Base-by-base conservation (phyloP, 2,113 vertebrate genomes). In the Megalops atlanticus region DNA sequence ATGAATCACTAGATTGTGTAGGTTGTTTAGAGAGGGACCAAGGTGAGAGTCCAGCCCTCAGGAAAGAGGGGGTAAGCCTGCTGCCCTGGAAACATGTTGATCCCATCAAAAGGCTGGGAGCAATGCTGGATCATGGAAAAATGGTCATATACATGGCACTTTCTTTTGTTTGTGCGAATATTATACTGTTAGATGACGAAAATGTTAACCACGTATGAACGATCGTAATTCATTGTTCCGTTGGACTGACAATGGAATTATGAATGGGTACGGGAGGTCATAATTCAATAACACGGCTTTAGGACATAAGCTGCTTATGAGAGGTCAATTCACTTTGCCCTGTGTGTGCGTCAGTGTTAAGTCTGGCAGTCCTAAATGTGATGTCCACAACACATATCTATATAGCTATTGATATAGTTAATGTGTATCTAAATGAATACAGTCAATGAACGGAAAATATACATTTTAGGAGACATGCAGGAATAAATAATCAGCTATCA, bases 271-370 rank as follows among this genome's bases (percentile, higher is more conserved):
- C 4, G 24, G 21, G 24, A 27, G 43, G 43, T 72, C 35, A 80
- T 73, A 80, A 33, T 36, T 68, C 10, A 72, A 35, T 39, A 72
- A 18, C 15, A 24, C 16, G 4, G 27, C 40, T 40, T 35, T 43
- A 39, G 45, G n/a, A 68, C 33, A 11, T 47, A 39, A 80, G 69
- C 33, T 14, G 68, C 47, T 80, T 49, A 80, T 16, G 43, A 39
- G 39, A 41, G 3, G 43, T 72, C 45, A 14, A 18, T 36, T 68
- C n/a, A 5, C 38, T 69, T 41, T 45, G 38, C n/a, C 27, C 58
- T 78, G 52, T 39, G 11, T 43, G 27, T 43, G n/a, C 54, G n/a
- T 64, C 64, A 45, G 16, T 45, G 27, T 58, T 58, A 58, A 58
- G n/a, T 58, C 52, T 58, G 52, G 52, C 5, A 24, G 52, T 18